A percentile compares a stretch with the other conserved stretches of the same genome.
These are phyloP conservation scores for Notothenia rossii DNA, from an alignment of 2,113 vertebrate species.

Conservation along the genomic window DNA sequence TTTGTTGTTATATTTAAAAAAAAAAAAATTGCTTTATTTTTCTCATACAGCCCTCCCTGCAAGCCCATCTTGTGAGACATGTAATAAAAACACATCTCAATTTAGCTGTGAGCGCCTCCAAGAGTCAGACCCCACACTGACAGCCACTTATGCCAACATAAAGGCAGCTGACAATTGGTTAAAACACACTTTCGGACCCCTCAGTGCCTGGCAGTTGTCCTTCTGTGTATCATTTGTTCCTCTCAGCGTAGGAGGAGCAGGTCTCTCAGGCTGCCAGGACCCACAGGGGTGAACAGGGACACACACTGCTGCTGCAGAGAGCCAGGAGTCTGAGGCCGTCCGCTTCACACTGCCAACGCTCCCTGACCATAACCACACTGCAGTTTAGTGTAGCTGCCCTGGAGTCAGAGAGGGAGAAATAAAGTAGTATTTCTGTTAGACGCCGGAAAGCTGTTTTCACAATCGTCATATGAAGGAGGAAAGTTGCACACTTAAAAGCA, in stretches of 20 bases:
- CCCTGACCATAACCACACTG: slow-evolving; percentile 41
- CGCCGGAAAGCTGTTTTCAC: neutral
- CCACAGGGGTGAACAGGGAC: slow-evolving; percentile 59
- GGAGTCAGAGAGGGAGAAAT: slow-evolving; percentile 1
- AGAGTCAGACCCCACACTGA: slow-evolving; percentile 15
- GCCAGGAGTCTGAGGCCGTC: slow-evolving; percentile 47
- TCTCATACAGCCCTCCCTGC: slow-evolving; percentile 1
- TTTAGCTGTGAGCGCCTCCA: slow-evolving; percentile 8
- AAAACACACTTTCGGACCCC: neutral
- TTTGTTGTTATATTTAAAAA: no score
- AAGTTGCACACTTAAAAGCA: neutral
- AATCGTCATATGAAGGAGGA: neutral
- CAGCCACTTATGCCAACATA: slow-evolving; percentile 4
- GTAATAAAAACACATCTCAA: slow-evolving; percentile 13
- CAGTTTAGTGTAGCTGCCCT: slow-evolving; percentile 19
- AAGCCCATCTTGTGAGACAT: neutral
- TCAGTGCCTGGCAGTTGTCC: neutral
- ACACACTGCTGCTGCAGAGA: slow-evolving; percentile 40
- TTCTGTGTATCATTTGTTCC: slow-evolving; percentile 16
- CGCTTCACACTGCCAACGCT: slow-evolving; percentile 58
- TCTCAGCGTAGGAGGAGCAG: slow-evolving; percentile 44
- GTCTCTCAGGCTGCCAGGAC: slow-evolving; percentile 43
- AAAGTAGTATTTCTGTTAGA: neutral
- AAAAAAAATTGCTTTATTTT: no score
- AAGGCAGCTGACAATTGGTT: neutral